phyloP scores from a whole-genome alignment of 2,113 vertebrate species.

The Ceyx margarethae region DNA sequence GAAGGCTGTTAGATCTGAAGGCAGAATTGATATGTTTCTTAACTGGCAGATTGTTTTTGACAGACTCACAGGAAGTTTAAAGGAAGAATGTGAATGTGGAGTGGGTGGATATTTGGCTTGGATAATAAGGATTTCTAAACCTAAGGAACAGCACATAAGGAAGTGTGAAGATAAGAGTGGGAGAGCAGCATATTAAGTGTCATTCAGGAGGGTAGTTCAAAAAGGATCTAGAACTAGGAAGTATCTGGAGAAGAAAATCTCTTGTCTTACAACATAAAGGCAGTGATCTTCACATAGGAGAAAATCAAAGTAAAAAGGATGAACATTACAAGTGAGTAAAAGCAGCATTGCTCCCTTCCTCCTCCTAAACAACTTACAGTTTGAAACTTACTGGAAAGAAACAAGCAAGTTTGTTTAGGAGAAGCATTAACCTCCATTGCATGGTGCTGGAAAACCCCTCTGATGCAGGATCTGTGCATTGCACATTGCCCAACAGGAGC shows the following conservation, averaged over 20 bases:
- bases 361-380: not conserved
- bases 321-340: not conserved
- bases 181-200: not conserved
- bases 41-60: not conserved
- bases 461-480: not conserved
- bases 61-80: constrained; percentile 2
- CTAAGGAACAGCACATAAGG: not conserved
- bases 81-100: not conserved
- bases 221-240: not conserved
- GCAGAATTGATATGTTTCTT: not conserved
- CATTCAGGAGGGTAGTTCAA: not conserved
- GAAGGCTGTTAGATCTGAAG: not conserved
- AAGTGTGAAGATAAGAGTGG: constrained; percentile 1
- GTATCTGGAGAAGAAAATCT: not conserved
- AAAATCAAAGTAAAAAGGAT: not conserved
- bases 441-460: not conserved
- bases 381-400: not conserved
- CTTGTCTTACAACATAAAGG: not conserved
- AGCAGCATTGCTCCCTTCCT: not conserved
- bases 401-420: not conserved
- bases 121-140: not conserved
- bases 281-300: not conserved
- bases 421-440: not conserved
- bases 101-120: constrained; percentile 2
- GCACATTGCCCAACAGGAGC: not conserved